These are phyloP conservation scores for Sphaerophoria rueppellii DNA, from an alignment of 2,888 invertebrate species.

Conservation along the genomic window DNA sequence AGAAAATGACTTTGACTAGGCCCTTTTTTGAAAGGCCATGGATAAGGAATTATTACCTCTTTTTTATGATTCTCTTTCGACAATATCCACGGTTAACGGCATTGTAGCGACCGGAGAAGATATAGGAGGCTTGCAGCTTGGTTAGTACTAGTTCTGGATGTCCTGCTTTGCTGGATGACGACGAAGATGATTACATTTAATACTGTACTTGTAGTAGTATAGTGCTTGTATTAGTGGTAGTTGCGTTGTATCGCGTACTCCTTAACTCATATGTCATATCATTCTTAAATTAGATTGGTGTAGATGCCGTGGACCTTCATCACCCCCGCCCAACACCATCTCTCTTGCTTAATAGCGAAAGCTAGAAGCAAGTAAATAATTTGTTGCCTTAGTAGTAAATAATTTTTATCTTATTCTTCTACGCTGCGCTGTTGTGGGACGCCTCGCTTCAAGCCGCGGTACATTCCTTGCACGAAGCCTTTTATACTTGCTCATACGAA, in stretches of 20 bases:
- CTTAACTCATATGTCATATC: constrained; percentile 71
- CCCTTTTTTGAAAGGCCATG: constrained; percentile 10
- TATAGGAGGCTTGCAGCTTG: constrained; percentile 13
- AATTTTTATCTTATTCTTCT: constrained; percentile 61
- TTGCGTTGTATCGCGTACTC: constrained; percentile 70
- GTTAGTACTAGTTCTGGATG: constrained; percentile 18
- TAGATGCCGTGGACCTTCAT: constrained; percentile 44
- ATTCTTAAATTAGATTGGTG: constrained; percentile 73
- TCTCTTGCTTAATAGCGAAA: constrained; percentile 5
- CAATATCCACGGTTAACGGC: constrained; percentile 5
- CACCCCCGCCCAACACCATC: constrained; percentile 3
- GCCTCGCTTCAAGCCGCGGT: constrained; percentile 34
- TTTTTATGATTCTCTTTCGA: constrained; percentile 36
- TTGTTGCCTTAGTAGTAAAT: constrained; percentile 70
- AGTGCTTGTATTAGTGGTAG: constrained; percentile 70
- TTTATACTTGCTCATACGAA: constrained; percentile 43
- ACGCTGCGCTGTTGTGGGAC: constrained; percentile 32
- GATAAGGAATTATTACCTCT: constrained; percentile 14
- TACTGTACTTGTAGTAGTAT: constrained; percentile 69
- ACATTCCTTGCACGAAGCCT: constrained; percentile 54
- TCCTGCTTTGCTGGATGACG: constrained; percentile 38
- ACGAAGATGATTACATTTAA: constrained; percentile 70
- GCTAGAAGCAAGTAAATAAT: constrained; percentile 71
- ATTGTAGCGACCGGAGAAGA: neutral
- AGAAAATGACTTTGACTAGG: constrained; percentile 32